Percentiles rank a stretch among this genome's conserved stretches.
Evolutionary conservation across 53 echinoderm and acorn worm species (phyloP).

Genomic region (Henricia sp.): DNA sequence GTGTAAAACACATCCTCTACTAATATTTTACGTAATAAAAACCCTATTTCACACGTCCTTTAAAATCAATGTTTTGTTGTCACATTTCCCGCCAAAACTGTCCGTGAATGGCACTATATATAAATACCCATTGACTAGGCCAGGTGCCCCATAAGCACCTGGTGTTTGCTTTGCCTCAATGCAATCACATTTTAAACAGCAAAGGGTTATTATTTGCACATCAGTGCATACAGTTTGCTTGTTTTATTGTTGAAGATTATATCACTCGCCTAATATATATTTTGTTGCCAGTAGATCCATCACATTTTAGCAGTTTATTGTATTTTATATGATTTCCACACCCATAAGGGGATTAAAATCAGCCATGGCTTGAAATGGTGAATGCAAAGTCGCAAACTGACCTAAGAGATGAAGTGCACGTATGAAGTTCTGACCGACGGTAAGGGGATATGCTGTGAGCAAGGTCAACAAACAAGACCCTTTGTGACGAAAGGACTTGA

Average conservation of each 20-base stretch:
- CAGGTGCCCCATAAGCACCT: conserved; percentile 31
- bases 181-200: conserved; percentile 4
- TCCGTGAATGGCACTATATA: neutral
- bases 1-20: no score
- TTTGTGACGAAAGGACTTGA: neutral
- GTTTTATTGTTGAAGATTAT: conserved; percentile 14
- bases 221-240: neutral
- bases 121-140: neutral
- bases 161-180: neutral
- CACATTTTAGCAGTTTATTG: no score
- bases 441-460: neutral
- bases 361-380: no score
- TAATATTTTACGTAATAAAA: no score
- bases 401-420: neutral
- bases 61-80: neutral
- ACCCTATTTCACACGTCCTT: no score
- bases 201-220: conserved; percentile 35
- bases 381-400: conserved; percentile 1
- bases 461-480: conserved; percentile 16
- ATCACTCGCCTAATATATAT: conserved; percentile 33
- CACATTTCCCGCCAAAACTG: conserved; percentile 21
- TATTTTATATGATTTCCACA: no score
- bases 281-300: conserved; percentile 9
- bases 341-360: no score
- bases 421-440: no score